Evolutionary conservation across 1,140 invertebrate genomes (phyloP).

Genomic region (Melipona quadrifasciata): DNA sequence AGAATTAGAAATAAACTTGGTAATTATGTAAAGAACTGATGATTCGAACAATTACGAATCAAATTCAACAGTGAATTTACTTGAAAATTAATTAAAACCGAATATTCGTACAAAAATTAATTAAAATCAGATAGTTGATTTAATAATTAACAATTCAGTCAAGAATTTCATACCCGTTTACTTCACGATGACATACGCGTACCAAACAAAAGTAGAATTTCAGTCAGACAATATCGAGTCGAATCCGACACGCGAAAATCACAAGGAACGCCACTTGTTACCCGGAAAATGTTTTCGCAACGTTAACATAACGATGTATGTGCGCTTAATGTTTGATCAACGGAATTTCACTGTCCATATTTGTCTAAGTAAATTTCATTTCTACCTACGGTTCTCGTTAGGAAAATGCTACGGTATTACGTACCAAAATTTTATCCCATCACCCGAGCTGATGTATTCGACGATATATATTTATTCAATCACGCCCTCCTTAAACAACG

Average conservation of each 20-base stretch:
- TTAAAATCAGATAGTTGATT: too few species aligned
- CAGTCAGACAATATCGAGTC: not conserved
- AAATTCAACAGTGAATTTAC: too few species aligned
- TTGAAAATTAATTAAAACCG: too few species aligned
- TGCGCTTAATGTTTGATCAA: slow-evolving; percentile 1
- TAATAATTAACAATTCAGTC: too few species aligned
- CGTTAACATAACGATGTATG: slow-evolving; percentile 27
- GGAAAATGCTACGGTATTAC: slow-evolving; percentile 7
- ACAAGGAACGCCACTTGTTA: not conserved
- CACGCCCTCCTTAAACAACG: not conserved
- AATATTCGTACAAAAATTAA: too few species aligned
- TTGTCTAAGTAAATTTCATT: slow-evolving; percentile 36
- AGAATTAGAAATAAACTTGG: too few species aligned
- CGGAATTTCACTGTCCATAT: slow-evolving; percentile 37
- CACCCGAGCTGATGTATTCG: not conserved
- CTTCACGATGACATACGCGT: not conserved
- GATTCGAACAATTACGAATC: too few species aligned
- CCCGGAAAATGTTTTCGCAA: slow-evolving; percentile 8
- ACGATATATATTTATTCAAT: slow-evolving; percentile 28
- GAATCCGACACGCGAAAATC: not conserved
- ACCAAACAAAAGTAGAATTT: not conserved
- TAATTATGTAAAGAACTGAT: too few species aligned
- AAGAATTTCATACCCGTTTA: not conserved
- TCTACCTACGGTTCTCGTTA: not conserved
- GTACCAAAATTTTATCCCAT: not conserved